phyloP scores from a whole-genome alignment of 2,797 vertebrate genomes.

The Triplophysa yarkandensis region DNA sequence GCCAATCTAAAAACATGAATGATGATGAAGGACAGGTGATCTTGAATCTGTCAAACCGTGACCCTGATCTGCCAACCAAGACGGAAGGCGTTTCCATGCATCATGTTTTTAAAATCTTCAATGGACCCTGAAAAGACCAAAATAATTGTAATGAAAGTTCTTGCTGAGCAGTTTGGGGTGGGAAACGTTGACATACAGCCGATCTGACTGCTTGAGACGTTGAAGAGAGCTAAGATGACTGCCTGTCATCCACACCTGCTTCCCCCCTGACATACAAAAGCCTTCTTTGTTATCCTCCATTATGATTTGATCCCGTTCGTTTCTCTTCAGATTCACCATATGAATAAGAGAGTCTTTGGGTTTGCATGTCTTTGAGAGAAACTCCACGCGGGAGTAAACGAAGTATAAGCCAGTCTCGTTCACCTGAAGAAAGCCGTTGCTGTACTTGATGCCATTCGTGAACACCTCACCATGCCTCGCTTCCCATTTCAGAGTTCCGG shows the following conservation, averaged over 20 bases:
- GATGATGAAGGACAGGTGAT: neutral
- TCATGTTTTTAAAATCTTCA: neutral
- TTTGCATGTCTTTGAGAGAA: constrained; percentile 74
- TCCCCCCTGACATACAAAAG: constrained; percentile 66
- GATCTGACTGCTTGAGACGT: constrained; percentile 76
- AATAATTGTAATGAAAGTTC: constrained; percentile 84
- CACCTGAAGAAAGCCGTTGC: constrained; percentile 77
- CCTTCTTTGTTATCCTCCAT: constrained; percentile 80
- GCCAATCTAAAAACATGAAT: neutral
- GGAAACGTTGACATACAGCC: constrained; percentile 84
- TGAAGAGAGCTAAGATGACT: constrained; percentile 85
- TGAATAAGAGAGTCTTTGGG: constrained; percentile 67
- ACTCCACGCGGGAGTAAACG: constrained; percentile 87
- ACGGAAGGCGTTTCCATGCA: neutral
- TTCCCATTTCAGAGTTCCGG: constrained; percentile 83
- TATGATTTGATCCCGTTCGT: constrained; percentile 60
- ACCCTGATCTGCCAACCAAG: neutral
- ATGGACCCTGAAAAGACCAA: constrained; percentile 90
- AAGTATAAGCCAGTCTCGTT: constrained; percentile 87
- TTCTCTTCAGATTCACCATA: constrained; percentile 71
- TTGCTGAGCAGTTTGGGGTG: constrained; percentile 73
- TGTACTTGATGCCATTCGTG: constrained; percentile 77
- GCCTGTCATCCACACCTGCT: constrained; percentile 76
- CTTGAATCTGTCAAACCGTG: neutral
- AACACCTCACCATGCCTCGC: constrained; percentile 72